Evolutionary conservation across 2,888 invertebrate genomes (phyloP).

Genomic region (Drosophila multiciliata): DNA sequence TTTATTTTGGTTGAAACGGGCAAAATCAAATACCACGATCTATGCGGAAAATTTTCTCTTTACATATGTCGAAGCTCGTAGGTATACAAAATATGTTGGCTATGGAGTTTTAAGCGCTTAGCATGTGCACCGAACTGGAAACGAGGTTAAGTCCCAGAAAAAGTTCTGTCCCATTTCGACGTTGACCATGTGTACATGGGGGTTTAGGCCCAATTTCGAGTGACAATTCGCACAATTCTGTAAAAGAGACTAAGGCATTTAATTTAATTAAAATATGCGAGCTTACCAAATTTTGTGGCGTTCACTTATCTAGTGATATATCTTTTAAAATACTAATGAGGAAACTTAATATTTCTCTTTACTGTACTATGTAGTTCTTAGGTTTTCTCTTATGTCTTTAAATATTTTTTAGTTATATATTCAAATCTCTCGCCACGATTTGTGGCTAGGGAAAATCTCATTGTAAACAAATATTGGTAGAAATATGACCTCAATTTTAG

Average conservation of each 20-base stretch:
- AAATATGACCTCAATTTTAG: not conserved
- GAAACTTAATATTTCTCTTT: not conserved
- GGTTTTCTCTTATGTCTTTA: not conserved
- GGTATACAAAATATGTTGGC: slow-evolving; percentile 20
- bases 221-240: slow-evolving; percentile 64
- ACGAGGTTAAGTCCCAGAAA: slow-evolving; percentile 58
- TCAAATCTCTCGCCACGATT: not conserved
- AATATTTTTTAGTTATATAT: not conserved
- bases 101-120: slow-evolving; percentile 26
- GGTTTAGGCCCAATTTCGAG: slow-evolving; percentile 15
- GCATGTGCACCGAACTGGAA: slow-evolving; percentile 57
- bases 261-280: slow-evolving; percentile 40
- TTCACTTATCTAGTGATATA: slow-evolving; percentile 14
- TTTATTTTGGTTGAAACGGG: slow-evolving; percentile 49
- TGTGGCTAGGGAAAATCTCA: not conserved
- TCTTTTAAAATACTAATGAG: slow-evolving; percentile 3
- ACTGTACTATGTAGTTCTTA: not conserved
- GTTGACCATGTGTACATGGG: not conserved
- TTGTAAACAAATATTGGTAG: not conserved
- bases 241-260: slow-evolving; percentile 59
- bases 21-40: slow-evolving; percentile 69
- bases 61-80: slow-evolving; percentile 29
- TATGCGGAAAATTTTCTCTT: slow-evolving; percentile 40
- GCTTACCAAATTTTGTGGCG: slow-evolving; percentile 14
- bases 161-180: slow-evolving; percentile 18